These are phyloP conservation scores for Macquaria australasica DNA, from an alignment of 2,113 vertebrate genomes.

Conservation along the genomic window DNA sequence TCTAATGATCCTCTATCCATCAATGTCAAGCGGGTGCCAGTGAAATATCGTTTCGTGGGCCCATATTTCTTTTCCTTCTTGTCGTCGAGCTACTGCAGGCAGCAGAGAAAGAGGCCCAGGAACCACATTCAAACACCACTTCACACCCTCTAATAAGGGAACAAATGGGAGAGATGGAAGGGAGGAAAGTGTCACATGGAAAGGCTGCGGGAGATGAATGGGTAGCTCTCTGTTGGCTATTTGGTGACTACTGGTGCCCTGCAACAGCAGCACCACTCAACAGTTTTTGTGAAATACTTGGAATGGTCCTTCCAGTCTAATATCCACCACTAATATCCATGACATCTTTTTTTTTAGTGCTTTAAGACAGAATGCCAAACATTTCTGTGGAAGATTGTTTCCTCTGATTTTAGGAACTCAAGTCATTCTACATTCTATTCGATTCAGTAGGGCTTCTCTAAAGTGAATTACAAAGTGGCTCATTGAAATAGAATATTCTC, in stretches of 20 bases:
- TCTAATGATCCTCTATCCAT: constrained; percentile 86
- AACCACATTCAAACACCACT: constrained; percentile 76
- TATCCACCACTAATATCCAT: constrained; percentile 24
- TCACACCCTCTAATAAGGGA: constrained; percentile 77
- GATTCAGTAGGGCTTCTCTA: constrained; percentile 58
- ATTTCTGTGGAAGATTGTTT: constrained; percentile 43
- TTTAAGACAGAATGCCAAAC: constrained; percentile 42
- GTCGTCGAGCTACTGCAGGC: constrained; percentile 52
- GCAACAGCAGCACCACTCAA: constrained; percentile 13
- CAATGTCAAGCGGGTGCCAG: constrained; percentile 78
- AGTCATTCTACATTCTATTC: constrained; percentile 61
- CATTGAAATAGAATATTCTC: constrained; percentile 72
- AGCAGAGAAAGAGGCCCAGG: constrained; percentile 53
- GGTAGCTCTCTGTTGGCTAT: constrained; percentile 44
- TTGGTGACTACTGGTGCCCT: constrained; percentile 34
- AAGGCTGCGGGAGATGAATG: constrained; percentile 71
- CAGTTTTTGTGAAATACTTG: constrained; percentile 13
- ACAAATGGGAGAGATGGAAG: constrained; percentile 70
- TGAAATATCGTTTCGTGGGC: constrained; percentile 75
- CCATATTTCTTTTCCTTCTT: constrained; percentile 68
- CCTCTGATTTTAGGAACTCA: constrained; percentile 47
- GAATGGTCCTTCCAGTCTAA: constrained; percentile 19
- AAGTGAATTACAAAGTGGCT: constrained; percentile 78
- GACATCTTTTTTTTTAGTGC: constrained; percentile 3
- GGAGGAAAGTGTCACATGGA: constrained; percentile 62